Conservation (phyloP, 1,140 invertebrate species). For the Lasaia peninsularis region DNA sequence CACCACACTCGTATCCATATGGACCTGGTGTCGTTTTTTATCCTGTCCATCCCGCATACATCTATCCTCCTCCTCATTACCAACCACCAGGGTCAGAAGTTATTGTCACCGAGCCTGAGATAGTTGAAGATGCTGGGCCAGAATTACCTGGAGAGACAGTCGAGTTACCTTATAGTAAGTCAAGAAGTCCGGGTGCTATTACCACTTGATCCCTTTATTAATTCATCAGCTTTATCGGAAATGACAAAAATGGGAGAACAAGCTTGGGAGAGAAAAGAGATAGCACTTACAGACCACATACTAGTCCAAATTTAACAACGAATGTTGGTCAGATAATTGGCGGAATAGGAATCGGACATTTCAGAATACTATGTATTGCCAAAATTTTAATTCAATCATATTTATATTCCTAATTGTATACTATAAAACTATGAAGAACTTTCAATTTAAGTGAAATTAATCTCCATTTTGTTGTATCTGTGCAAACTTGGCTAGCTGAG, state of each 20-base stretch:
- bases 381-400: too few species aligned
- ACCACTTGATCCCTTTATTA: conserved; percentile 4
- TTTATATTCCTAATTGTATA: too few species aligned
- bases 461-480: background rate
- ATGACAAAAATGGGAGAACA: conserved; percentile 13
- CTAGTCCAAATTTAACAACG: background rate
- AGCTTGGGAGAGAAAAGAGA: conserved; percentile 7
- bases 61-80: conserved; percentile 49
- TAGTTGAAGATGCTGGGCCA: conserved; percentile 40
- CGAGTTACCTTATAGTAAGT: conserved; percentile 71
- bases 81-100: conserved; percentile 21
- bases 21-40: conserved; percentile 51
- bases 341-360: too few species aligned
- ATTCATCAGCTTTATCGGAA: background rate
- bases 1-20: conserved; percentile 38
- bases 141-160: conserved; percentile 65
- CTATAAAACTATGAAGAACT: too few species aligned
- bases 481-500: too few species aligned
- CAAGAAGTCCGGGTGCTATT: conserved; percentile 12
- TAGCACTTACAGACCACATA: background rate
- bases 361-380: too few species aligned
- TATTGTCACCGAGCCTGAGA: conserved; percentile 20
- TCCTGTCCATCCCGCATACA: conserved; percentile 57
- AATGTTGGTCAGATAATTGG: too few species aligned
- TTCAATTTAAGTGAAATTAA: background rate